These are phyloP conservation scores for Xanthia togata DNA, from an alignment of 2,888 invertebrate genomes.

Conservation along the genomic window DNA sequence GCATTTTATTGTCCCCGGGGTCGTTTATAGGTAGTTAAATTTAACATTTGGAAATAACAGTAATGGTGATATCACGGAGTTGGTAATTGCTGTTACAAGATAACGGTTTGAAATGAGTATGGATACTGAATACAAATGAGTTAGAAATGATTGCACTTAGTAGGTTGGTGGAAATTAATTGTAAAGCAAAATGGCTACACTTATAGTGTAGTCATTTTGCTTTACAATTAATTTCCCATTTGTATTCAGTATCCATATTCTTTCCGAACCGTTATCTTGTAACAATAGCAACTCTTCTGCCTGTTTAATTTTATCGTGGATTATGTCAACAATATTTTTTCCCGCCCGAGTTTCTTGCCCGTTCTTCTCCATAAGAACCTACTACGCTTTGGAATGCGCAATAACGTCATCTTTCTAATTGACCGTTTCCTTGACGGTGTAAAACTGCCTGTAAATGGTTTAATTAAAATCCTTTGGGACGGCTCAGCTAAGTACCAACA, in stretches of 20 bases:
- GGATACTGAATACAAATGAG: constrained; percentile 44
- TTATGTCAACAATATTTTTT: too few species aligned
- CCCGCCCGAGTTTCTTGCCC: too few species aligned
- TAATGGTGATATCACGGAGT: constrained; percentile 47
- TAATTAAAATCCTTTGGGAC: too few species aligned
- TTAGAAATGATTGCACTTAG: constrained; percentile 12
- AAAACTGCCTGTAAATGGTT: not conserved
- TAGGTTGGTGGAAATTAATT: not conserved
- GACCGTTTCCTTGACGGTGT: not conserved
- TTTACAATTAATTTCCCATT: too few species aligned
- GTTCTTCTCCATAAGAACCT: too few species aligned
- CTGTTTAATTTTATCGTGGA: too few species aligned
- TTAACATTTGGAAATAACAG: constrained; percentile 64
- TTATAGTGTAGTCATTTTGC: too few species aligned
- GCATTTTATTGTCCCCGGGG: constrained; percentile 48
- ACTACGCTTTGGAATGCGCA: not conserved
- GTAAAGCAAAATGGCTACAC: not conserved
- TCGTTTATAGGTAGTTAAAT: constrained; percentile 62
- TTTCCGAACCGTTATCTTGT: too few species aligned
- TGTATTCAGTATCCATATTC: too few species aligned
- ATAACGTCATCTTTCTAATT: not conserved
- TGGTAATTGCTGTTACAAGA: constrained; percentile 41
- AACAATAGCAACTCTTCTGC: too few species aligned
- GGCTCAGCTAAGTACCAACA: too few species aligned
- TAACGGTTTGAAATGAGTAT: constrained; percentile 14